Conservation (phyloP, 2,888 invertebrate species). For the Alentia gelatinosa region DNA sequence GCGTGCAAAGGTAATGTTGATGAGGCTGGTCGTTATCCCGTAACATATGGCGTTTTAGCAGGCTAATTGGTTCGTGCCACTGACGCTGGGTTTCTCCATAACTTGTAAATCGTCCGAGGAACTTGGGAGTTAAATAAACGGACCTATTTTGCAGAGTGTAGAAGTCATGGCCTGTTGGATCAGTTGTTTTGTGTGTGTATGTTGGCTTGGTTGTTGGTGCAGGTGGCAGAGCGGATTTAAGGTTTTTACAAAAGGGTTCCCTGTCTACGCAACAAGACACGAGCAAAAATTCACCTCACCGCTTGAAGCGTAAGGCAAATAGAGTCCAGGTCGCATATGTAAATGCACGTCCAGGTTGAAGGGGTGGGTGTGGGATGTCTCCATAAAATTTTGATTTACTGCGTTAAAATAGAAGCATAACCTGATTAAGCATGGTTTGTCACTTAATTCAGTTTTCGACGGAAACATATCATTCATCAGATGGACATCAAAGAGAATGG, state of each 20-base stretch:
- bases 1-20: not conserved
- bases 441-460: too few relatives aligned
- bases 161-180: not conserved
- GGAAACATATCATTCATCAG: too few relatives aligned
- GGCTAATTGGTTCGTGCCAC: too few relatives aligned
- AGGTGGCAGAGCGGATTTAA: not conserved
- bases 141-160: not conserved
- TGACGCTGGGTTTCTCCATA: not conserved
- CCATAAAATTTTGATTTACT: slow-evolving; percentile 1
- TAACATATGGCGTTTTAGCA: too few relatives aligned
- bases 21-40: not conserved
- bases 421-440: too few relatives aligned
- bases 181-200: not conserved
- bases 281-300: not conserved
- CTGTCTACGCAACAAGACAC: not conserved
- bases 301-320: not conserved
- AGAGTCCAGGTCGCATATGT: not conserved
- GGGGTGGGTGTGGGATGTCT: not conserved
- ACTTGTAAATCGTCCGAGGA: not conserved
- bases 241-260: not conserved
- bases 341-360: not conserved
- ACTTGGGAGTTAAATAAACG: not conserved
- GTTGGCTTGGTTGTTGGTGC: not conserved
- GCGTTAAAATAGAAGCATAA: too few relatives aligned
- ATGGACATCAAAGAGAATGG: too few relatives aligned